Base-by-base conservation (phyloP, 2,113 vertebrate genomes). In the Stigmatopora nigra region DNA sequence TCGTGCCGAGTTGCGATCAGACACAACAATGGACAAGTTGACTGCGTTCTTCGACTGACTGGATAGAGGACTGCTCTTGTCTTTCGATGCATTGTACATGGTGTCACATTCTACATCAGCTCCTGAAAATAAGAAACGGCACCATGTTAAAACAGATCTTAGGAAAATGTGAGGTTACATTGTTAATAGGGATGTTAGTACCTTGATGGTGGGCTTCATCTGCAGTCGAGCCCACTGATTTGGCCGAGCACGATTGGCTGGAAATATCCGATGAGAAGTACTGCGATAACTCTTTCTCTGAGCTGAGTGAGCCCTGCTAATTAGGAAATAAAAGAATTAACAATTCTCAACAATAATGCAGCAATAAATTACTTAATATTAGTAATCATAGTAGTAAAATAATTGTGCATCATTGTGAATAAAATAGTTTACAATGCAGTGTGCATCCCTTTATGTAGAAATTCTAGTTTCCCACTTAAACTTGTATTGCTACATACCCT, bases 241-340 rank as follows among this genome's bases (percentile, higher is more conserved):
- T 92, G 1, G 94, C 78, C 53, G 88, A 85, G 0, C 87, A 86
- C 2, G 92, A 79, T n/a, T 91, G 89, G 70, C 87, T 89, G 0
- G 87, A 78, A 17, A 78, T 25, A 0, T 97, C 90, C 0, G 92
- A 91, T 0, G 84, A 82, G 69, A 96, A 94, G 87, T 92, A 95
- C 64, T 95, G 94, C 47, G 94, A 93, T 52, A 97, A 86, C 47
- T 98, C 95, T 0, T 88, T 68, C 79, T 97, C 95, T 0, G 94
- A 94, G 73, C 90, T 92, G 59, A 95, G 78, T 0, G 95, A 93
- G 1, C 90, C 93, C 92, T 98, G 92, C 86, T 79, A 57, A 13
- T 45, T 1, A 58, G 56, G 19, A 56, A 36, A 20, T 14, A 41
- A 11, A 11, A 16, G 16, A 55, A 44, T 41, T 41, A 41, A 8